Evolutionary conservation across 2,888 invertebrate genomes (phyloP).

Genomic region (Drosophila suboccidentalis): DNA sequence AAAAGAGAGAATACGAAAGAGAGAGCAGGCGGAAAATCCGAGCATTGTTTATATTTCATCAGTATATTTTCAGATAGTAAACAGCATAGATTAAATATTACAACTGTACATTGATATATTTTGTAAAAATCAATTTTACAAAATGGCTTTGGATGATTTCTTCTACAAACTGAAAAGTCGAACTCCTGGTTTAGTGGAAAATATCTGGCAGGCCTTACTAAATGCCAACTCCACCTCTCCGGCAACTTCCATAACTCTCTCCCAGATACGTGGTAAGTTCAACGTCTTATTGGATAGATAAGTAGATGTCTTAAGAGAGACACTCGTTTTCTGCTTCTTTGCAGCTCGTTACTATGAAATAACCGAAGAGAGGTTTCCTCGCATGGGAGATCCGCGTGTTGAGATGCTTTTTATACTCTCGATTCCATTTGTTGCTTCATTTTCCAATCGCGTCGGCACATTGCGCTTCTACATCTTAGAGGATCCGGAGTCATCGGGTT

Average conservation of each 20-base stretch:
- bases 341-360: constrained; percentile 48
- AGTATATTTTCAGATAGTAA: constrained; percentile 16
- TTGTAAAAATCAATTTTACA: background rate
- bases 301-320: background rate
- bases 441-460: constrained; percentile 54
- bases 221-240: constrained; percentile 38
- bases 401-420: constrained; percentile 59
- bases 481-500: background rate
- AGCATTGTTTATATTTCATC: constrained; percentile 17
- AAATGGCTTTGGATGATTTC: constrained; percentile 43
- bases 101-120: background rate
- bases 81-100: constrained; percentile 2
- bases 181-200: constrained; percentile 37
- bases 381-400: constrained; percentile 46
- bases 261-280: constrained; percentile 62
- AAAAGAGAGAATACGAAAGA: background rate
- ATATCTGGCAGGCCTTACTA: constrained; percentile 39
- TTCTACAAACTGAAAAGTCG: constrained; percentile 44
- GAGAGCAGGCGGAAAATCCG: constrained; percentile 6
- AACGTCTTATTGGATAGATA: background rate
- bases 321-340: background rate
- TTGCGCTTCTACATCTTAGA: constrained; percentile 44
- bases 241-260: constrained; percentile 48
- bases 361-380: constrained; percentile 54
- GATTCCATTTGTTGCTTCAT: constrained; percentile 55